Evolutionary conservation across 1,140 invertebrate species (phyloP).

Genomic region (Lucilia cuprina): DNA sequence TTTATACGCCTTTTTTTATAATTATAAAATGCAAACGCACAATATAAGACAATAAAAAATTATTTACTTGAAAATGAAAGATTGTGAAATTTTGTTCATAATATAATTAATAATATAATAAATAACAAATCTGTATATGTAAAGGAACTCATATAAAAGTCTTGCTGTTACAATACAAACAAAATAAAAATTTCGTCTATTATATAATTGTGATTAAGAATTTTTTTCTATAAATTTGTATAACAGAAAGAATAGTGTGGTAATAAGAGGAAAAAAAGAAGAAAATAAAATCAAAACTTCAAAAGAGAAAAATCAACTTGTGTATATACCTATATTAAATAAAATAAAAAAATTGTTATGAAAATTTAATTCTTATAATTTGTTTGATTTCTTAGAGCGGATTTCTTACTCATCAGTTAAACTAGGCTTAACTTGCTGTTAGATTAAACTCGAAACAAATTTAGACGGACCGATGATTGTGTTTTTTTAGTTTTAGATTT

Average conservation of each 20-base stretch:
- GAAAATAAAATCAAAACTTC: not conserved
- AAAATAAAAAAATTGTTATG: not conserved
- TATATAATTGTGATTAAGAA: slow-evolving; percentile 31
- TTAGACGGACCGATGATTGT: too few relatives aligned
- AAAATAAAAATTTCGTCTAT: slow-evolving; percentile 2
- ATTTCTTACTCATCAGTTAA: too few relatives aligned
- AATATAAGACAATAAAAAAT: slow-evolving; percentile 4
- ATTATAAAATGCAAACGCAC: not conserved
- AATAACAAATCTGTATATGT: not conserved
- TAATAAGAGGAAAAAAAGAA: not conserved
- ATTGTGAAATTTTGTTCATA: not conserved
- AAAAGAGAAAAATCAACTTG: not conserved
- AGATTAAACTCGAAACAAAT: too few relatives aligned
- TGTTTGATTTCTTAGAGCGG: not conserved
- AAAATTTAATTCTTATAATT: slow-evolving; percentile 9
- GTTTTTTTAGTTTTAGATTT: too few relatives aligned
- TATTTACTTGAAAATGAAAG: not conserved
- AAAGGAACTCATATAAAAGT: not conserved
- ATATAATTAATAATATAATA: not conserved
- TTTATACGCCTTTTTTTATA: not conserved
- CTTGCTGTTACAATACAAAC: not conserved
- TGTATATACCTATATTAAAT: not conserved
- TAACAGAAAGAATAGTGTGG: not conserved
- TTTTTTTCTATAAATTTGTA: slow-evolving; percentile 12
- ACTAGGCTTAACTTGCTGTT: too few relatives aligned